Conservation (phyloP, 2,888 invertebrate genomes). For the Onthophagus sagittarius region DNA sequence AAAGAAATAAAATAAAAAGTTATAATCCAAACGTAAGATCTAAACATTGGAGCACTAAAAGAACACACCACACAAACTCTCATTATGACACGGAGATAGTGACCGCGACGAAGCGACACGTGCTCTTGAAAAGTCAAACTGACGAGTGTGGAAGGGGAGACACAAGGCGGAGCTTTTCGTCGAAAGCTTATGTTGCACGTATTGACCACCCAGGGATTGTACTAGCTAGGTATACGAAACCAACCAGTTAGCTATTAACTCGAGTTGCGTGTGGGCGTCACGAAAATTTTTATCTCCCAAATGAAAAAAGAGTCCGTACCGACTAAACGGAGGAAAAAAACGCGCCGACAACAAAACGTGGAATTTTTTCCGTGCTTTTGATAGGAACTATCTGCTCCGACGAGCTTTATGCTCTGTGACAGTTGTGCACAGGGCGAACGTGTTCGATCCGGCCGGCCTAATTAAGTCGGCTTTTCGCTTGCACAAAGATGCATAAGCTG, state of each 20-base stretch:
- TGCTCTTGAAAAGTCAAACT: not conserved
- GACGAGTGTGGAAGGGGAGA: not conserved
- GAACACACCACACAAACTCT: not conserved
- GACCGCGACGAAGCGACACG: not conserved
- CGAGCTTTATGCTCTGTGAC: not conserved
- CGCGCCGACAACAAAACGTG: not conserved
- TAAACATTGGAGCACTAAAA: not conserved
- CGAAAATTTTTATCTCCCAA: not conserved
- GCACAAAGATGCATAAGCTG: not conserved
- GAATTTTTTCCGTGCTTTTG: not conserved
- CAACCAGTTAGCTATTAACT: not conserved
- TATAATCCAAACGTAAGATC: not conserved
- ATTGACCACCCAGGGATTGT: not conserved
- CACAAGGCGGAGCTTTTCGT: not conserved
- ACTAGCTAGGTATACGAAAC: not conserved
- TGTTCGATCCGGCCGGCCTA: not conserved
- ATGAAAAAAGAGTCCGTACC: not conserved
- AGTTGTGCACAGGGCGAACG: not conserved
- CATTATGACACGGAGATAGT: not conserved
- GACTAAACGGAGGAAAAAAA: not conserved
- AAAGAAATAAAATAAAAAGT: not conserved
- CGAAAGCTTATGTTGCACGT: not conserved
- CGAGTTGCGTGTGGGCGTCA: not conserved
- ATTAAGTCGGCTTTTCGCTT: not conserved
- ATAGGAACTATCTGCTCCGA: not conserved